These are phyloP conservation scores for Hippocampus barbouri DNA, from an alignment of 2,113 vertebrate genomes.

Conservation along the genomic window DNA sequence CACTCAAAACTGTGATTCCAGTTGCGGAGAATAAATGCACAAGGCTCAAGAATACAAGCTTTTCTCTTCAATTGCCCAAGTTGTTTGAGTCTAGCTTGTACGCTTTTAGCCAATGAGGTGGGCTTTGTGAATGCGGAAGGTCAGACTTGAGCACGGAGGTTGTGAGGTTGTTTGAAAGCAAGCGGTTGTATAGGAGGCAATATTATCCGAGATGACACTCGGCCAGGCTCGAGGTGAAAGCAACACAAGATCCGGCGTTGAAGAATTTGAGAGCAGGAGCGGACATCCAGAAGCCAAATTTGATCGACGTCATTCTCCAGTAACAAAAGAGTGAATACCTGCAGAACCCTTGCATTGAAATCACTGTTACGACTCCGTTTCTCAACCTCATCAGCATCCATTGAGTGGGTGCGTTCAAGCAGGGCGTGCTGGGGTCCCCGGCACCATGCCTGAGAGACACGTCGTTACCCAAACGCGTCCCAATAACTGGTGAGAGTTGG, in stretches of 20 bases:
- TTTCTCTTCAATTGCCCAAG: slow-evolving; percentile 5
- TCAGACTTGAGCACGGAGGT: not conserved
- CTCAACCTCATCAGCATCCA: not conserved
- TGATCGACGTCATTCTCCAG: not conserved
- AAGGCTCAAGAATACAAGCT: not conserved
- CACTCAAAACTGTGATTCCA: not conserved
- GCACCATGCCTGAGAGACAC: slow-evolving; percentile 16
- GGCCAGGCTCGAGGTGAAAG: not conserved
- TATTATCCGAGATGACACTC: not conserved
- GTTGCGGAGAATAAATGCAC: not conserved
- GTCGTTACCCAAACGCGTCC: slow-evolving; percentile 18
- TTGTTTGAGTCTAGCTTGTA: not conserved
- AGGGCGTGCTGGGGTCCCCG: not conserved
- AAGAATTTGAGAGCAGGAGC: not conserved
- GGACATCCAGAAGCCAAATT: not conserved
- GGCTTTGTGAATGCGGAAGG: not conserved
- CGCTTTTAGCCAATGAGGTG: not conserved
- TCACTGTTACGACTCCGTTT: not conserved
- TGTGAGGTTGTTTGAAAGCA: not conserved
- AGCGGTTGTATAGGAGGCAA: not conserved
- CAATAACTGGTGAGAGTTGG: slow-evolving; percentile 57
- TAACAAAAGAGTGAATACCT: not conserved
- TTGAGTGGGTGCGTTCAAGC: not conserved
- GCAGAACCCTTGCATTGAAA: not conserved
- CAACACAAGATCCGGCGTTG: not conserved